Evolutionary conservation across 2,888 invertebrate species (phyloP).

Genomic region (Odontocerum albicorne): DNA sequence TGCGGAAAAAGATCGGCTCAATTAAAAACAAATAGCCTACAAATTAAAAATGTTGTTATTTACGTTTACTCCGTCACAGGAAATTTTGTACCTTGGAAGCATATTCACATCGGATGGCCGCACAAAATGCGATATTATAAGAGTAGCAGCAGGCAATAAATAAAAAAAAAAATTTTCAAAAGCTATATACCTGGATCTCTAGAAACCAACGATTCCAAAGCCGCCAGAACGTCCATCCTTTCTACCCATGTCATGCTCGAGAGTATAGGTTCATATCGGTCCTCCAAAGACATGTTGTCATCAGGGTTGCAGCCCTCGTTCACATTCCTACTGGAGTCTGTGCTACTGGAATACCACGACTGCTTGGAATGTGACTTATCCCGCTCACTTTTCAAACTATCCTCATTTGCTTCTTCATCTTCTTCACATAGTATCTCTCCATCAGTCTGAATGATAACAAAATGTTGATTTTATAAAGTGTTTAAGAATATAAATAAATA

Average conservation of each 20-base stretch:
- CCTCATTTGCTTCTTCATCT: conserved; percentile 41
- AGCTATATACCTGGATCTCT: conserved; percentile 84
- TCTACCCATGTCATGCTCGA: conserved; percentile 86
- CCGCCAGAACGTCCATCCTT: conserved; percentile 77
- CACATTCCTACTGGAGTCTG: conserved; percentile 23
- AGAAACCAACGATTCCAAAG: conserved; percentile 75
- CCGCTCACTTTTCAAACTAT: conserved; percentile 16
- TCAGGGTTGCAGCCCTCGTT: conserved; percentile 45
- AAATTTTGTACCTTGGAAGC: not conserved
- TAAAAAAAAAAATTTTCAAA: not conserved
- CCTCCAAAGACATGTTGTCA: conserved; percentile 59
- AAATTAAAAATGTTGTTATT: too few relatives aligned
- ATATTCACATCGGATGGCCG: too few relatives aligned
- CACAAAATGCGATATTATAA: too few relatives aligned
- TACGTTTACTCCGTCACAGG: too few relatives aligned
- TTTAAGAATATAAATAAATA: too few relatives aligned
- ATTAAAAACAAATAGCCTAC: too few relatives aligned
- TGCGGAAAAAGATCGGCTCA: too few relatives aligned
- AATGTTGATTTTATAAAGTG: not conserved
- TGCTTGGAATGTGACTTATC: conserved; percentile 26
- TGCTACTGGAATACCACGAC: conserved; percentile 42
- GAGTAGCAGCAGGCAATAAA: not conserved
- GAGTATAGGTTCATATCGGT: conserved; percentile 69
- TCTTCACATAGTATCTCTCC: conserved; percentile 63
- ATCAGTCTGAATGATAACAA: conserved; percentile 54